phyloP scores from a whole-genome alignment of 2,797 vertebrate genomes.

The Acomys russatus region DNA sequence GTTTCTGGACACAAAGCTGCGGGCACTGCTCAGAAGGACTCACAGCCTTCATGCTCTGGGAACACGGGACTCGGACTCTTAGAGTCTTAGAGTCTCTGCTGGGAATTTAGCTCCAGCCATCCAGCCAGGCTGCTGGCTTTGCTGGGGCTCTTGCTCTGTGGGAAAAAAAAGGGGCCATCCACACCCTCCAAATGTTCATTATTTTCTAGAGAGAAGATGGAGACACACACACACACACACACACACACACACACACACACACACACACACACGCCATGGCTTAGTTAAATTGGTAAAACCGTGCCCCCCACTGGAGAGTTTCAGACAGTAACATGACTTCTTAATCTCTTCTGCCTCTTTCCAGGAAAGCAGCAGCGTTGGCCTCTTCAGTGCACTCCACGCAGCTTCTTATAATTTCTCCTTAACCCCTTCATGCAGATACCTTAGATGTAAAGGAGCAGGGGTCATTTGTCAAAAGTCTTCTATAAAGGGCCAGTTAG shows the following conservation, averaged over 20 bases:
- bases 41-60: not conserved
- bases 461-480: not conserved
- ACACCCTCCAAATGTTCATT: not conserved
- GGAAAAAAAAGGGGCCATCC: not conserved
- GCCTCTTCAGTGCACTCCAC: not conserved
- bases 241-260: too few species aligned
- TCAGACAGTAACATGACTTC: constrained; percentile 16
- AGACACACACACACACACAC: too few species aligned
- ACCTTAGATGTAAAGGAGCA: not conserved
- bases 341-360: constrained; percentile 13
- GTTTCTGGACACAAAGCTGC: not conserved
- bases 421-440: not conserved
- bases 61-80: not conserved
- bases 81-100: not conserved
- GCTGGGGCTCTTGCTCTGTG: not conserved
- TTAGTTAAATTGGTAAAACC: constrained; percentile 2
- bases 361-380: not conserved
- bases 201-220: not conserved
- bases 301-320: constrained; percentile 19
- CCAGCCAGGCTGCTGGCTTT: not conserved
- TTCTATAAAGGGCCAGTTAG: not conserved
- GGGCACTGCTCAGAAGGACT: not conserved
- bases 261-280: not conserved
- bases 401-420: not conserved
- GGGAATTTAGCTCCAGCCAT: not conserved